Percentiles rank a stretch among this genome's conserved stretches.
phyloP scores from a whole-genome alignment of 2,888 invertebrate species.

The Molanna angustata region DNA sequence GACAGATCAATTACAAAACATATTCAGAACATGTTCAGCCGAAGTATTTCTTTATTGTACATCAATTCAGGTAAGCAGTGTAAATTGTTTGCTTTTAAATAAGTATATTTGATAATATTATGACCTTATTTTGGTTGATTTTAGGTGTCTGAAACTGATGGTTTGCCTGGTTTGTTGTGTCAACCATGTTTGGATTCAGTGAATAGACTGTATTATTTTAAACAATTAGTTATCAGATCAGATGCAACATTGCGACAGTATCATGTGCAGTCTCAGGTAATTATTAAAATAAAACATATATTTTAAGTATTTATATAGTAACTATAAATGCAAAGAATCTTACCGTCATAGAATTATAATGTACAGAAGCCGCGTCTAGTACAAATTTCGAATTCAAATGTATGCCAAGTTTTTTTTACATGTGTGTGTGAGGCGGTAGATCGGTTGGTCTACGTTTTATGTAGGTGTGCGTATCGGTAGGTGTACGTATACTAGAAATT shows the following conservation, averaged over 20 bases:
- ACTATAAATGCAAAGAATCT: too few species aligned
- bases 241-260: slow-evolving; percentile 47
- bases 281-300: too few species aligned
- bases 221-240: slow-evolving; percentile 48
- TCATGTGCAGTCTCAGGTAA: slow-evolving; percentile 38
- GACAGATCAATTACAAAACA: slow-evolving; percentile 45
- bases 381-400: too few species aligned
- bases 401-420: too few species aligned
- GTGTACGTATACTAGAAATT: too few species aligned
- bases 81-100: not conserved
- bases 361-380: too few species aligned
- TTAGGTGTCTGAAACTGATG: slow-evolving; percentile 46
- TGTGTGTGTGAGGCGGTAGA: too few species aligned
- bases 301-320: too few species aligned
- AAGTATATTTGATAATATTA: not conserved
- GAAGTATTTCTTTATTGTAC: slow-evolving; percentile 51
- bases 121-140: not conserved
- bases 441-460: too few species aligned
- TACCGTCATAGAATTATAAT: too few species aligned
- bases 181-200: slow-evolving; percentile 46
- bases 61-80: slow-evolving; percentile 45
- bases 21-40: slow-evolving; percentile 46
- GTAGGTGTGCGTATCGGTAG: too few species aligned
- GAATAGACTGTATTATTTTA: slow-evolving; percentile 49
- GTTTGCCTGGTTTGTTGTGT: slow-evolving; percentile 48